phyloP scores from a whole-genome alignment of 1,140 invertebrate species.

The Eciton burchellii region DNA sequence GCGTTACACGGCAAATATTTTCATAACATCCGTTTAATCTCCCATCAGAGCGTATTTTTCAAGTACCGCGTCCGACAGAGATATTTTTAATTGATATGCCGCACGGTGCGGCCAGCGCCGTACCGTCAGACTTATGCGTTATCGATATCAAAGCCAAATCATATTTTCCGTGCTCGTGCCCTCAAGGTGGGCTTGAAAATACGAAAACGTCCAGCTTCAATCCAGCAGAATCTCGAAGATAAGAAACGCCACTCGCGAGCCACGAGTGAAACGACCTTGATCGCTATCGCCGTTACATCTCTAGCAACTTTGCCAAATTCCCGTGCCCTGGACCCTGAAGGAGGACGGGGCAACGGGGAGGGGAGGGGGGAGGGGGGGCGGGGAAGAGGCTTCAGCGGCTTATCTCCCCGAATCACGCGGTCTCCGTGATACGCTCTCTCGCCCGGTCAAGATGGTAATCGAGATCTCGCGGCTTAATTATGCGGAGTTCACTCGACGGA shows the following conservation, averaged over 20 bases:
- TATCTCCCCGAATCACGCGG: conserved; percentile 63
- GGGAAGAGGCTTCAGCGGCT: conserved; percentile 55
- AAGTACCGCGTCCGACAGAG: conserved; percentile 47
- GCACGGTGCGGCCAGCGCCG: not conserved
- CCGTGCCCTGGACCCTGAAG: not conserved
- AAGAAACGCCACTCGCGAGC: conserved; percentile 28
- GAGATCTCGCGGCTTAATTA: conserved; percentile 74
- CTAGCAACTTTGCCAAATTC: conserved; percentile 47
- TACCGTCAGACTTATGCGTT: conserved; percentile 37
- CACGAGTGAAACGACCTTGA: conserved; percentile 47
- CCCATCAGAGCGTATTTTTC: conserved; percentile 57
- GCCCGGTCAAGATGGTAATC: conserved; percentile 69
- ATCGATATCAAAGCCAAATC: conserved; percentile 22
- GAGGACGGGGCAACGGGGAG: not conserved
- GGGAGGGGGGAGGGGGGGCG: not conserved
- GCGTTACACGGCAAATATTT: conserved; percentile 56
- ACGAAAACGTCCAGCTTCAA: not conserved
- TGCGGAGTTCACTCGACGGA: conserved; percentile 72
- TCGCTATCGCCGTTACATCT: conserved; percentile 50
- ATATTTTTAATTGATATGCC: conserved; percentile 58
- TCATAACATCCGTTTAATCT: conserved; percentile 62
- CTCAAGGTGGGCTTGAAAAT: not conserved
- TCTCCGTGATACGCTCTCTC: conserved; percentile 51
- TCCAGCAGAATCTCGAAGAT: no score
- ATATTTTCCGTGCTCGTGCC: not conserved